These are phyloP conservation scores for Gymnobelideus leadbeateri DNA, from an alignment of 2,113 vertebrate genomes.

Conservation along the genomic window DNA sequence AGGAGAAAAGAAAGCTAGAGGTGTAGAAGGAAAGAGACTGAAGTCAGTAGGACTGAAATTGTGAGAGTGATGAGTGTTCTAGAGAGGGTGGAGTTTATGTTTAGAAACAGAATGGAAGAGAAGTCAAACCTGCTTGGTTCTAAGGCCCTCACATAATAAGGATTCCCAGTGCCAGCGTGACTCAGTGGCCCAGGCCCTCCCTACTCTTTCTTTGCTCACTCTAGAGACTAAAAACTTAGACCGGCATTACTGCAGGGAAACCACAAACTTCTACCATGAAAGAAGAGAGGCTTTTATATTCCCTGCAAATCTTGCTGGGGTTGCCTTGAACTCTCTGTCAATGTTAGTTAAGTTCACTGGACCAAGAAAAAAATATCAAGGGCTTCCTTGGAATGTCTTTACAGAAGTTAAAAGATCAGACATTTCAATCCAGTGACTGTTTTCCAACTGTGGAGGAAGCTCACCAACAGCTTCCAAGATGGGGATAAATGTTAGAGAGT, in stretches of 20 bases:
- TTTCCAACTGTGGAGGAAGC: not conserved
- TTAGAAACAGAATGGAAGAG: not conserved
- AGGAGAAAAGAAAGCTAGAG: not conserved
- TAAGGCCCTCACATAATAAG: not conserved
- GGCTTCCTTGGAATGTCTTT: not conserved
- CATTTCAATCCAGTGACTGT: rapidly evolving
- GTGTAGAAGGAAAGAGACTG: not conserved
- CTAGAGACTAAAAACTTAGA: not conserved
- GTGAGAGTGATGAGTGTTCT: not conserved
- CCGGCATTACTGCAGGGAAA: not conserved
- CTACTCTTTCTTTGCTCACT: not conserved
- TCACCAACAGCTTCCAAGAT: too few relatives aligned
- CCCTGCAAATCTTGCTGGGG: not conserved
- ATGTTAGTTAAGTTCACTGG: not conserved
- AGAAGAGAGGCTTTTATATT: not conserved
- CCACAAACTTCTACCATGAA: not conserved
- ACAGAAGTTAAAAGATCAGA: not conserved
- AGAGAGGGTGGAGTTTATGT: not conserved
- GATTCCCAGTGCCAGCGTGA: not conserved
- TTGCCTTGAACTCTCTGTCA: not conserved
- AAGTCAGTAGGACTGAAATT: not conserved
- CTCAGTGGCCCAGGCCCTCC: not conserved
- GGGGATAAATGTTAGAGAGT: not conserved
- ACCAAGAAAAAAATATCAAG: not conserved
- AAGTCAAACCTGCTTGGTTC: not conserved